Evolutionary conservation across 2,113 vertebrate genomes (phyloP).

Genomic region (Toxotes chatareus): DNA sequence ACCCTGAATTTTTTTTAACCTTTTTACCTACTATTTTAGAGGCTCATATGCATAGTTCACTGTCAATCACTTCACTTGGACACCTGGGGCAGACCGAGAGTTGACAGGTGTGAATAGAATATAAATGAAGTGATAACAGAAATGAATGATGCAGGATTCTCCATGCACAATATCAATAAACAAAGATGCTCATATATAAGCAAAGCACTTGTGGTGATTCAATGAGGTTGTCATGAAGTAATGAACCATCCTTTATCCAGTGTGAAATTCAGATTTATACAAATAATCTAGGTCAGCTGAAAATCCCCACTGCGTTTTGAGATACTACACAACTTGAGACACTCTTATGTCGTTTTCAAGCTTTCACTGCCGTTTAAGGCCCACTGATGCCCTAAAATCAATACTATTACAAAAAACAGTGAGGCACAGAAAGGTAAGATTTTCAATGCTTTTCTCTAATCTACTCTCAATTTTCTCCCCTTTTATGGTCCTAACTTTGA

Average conservation of each 20-base stretch:
- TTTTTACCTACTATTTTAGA: not conserved
- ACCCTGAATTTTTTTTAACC: not conserved
- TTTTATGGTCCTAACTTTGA: slow-evolving; percentile 17
- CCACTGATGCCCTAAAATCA: slow-evolving; percentile 14
- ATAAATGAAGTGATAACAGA: not conserved
- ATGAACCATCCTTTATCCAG: not conserved
- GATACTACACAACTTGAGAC: not conserved
- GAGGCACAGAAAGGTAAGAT: not conserved
- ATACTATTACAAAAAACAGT: not conserved
- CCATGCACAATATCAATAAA: not conserved
- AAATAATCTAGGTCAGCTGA: not conserved
- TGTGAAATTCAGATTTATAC: not conserved
- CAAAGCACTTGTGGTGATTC: not conserved
- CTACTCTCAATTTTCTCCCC: not conserved
- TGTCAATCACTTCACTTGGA: slow-evolving; percentile 8
- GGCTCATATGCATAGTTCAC: not conserved
- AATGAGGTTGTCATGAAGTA: not conserved
- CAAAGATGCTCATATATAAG: no score
- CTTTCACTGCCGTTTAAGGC: not conserved
- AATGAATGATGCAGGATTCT: not conserved
- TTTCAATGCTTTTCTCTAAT: slow-evolving; percentile 24
- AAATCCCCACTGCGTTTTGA: not conserved
- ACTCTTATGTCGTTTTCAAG: not conserved
- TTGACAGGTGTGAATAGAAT: not conserved
- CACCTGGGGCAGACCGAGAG: slow-evolving; percentile 11